Evolutionary conservation across 2,113 vertebrate species (phyloP).

Genomic region (Pedetes capensis): DNA sequence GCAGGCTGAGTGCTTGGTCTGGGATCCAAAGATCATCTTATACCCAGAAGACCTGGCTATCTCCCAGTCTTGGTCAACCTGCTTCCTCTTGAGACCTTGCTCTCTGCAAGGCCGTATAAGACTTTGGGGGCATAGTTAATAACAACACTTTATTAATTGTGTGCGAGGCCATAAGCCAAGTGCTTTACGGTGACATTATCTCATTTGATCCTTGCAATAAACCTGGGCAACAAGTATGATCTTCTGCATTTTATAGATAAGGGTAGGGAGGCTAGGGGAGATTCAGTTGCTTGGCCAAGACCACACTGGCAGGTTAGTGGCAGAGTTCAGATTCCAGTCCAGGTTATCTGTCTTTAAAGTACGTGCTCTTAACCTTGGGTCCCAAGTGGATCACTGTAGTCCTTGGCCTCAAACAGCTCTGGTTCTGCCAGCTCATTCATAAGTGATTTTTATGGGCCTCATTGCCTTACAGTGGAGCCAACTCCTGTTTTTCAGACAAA

Average conservation of each 20-base stretch:
- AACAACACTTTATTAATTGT: neutral
- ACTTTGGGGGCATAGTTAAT: neutral
- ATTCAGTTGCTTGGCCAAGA: neutral
- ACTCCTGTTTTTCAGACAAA: neutral
- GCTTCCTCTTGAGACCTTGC: neutral
- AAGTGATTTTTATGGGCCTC: neutral
- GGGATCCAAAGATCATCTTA: slow-evolving; percentile 46
- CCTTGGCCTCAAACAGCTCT: neutral
- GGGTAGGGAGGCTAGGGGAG: neutral
- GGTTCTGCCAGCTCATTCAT: neutral
- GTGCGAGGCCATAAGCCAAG: neutral
- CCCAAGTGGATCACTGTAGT: neutral
- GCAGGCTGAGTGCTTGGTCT: slow-evolving; percentile 52
- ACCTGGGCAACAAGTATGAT: too few species aligned
- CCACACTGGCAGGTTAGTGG: neutral
- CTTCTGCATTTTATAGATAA: neutral
- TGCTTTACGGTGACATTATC: neutral
- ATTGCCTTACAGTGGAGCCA: neutral
- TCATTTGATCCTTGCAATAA: neutral
- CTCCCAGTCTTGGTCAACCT: slow-evolving; percentile 2
- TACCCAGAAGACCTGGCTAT: slow-evolving; percentile 45
- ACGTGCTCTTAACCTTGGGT: neutral
- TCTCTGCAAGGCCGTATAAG: neutral
- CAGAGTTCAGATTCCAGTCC: neutral
- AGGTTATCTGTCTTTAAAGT: neutral